Evolutionary conservation across 2,113 vertebrate species (phyloP), one percentile per base, ranked within the genome.

Genomic region (Neodontobutis hainanensis): DNA sequence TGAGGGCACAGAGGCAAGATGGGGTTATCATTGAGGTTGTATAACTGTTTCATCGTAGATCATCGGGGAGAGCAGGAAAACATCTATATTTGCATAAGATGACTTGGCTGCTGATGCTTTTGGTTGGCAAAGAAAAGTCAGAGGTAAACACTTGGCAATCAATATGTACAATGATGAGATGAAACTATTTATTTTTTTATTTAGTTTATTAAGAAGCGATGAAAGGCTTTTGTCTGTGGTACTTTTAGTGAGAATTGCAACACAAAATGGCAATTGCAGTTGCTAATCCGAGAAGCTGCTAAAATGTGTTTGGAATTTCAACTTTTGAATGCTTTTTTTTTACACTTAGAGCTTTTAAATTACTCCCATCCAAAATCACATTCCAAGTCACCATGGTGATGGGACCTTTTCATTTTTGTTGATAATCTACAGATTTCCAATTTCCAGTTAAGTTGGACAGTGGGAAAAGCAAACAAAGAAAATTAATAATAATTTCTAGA

Each of bases 1-100:
- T 61, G 40, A 84, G 77, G 50, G 53, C 52, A 71, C 55, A 63
- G 61, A 82, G 56, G 56, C 42, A 62, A 34, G 32, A 51, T 65
- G 32, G 19, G 53, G 46, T 59, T 12, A 15, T 14, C 35, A 49
- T 48, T 47, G 27, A 6, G 47, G 45, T 12, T 61, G 58, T 47
- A 2, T 47, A 65, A 19, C 36, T 34, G 53, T 61, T 65, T 64
- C 49, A 58, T 55, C 63, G n/a, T 47, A 58, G 60, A 35, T 27
- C 19, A 4, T 5, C 65, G 11, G 48, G 48, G 5, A 8, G 43
- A 2, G 11, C 11, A n/a, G 12, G 43, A 5, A 44, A 32, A 45
- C 2, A 7, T 40, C 15, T 19, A 8, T 10, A 12, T 34, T n/a
- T n/a, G 40, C 9, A 47, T 11, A 15, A 19, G 15, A 4, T 46